A percentile compares a stretch with the other conserved stretches of the same genome.
These are phyloP conservation scores for Axinella damicornis DNA, from an alignment of 37 sponge, comb jelly and placozoan genomes.

Conservation along the genomic window DNA sequence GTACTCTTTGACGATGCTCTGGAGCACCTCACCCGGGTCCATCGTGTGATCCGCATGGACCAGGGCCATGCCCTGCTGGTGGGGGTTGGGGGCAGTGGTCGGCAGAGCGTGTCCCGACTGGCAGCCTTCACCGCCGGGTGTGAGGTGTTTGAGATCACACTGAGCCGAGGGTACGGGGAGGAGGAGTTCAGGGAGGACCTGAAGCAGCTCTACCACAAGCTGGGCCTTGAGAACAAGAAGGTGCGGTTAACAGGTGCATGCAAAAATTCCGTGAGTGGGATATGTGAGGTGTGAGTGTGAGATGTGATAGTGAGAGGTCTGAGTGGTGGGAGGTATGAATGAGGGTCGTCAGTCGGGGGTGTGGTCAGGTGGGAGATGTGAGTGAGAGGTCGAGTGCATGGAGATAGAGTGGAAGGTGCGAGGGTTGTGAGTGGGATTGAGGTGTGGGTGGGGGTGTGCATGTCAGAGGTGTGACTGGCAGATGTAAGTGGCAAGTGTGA, in stretches of 20 bases:
- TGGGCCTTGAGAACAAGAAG: slow-evolving; percentile 97
- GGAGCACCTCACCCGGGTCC: slow-evolving; percentile 95
- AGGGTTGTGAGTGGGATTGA: too few relatives aligned
- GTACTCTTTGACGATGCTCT: slow-evolving; percentile 99
- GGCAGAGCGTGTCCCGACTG: slow-evolving; percentile 94
- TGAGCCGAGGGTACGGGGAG: slow-evolving; percentile 98
- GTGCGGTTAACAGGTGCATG: slow-evolving; percentile 28
- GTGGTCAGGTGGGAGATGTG: too few relatives aligned
- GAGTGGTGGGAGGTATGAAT: too few relatives aligned
- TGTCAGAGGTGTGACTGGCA: too few relatives aligned
- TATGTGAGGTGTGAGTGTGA: too few relatives aligned
- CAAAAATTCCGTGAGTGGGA: background rate
- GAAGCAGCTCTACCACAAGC: slow-evolving; percentile 93
- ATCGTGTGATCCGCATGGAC: slow-evolving; percentile 95
- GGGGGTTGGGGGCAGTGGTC: slow-evolving; percentile 97
- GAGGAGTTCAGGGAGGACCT: slow-evolving; percentile 97
- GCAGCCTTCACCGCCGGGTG: slow-evolving; percentile 98
- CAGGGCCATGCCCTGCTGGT: slow-evolving; percentile 97
- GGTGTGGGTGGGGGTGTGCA: too few relatives aligned
- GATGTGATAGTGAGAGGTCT: too few relatives aligned
- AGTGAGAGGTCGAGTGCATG: too few relatives aligned
- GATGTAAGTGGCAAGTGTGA: too few relatives aligned
- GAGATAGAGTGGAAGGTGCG: too few relatives aligned
- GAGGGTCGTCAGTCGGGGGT: too few relatives aligned
- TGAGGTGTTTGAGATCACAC: slow-evolving; percentile 98